Evolutionary conservation across 2,113 vertebrate species (phyloP).

Genomic region (Scopus umbretta): DNA sequence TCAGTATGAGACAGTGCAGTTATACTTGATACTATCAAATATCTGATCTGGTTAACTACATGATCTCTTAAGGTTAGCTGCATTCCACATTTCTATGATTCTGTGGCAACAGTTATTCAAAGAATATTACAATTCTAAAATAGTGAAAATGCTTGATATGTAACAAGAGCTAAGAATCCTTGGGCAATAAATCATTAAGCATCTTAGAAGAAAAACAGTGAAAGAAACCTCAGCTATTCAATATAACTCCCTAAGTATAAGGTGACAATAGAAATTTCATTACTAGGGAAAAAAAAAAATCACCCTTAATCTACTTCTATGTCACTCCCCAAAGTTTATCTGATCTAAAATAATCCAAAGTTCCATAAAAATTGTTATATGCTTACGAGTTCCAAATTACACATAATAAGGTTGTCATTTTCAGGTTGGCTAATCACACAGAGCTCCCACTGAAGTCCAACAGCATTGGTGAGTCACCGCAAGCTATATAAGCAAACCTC

Average conservation of each 20-base stretch:
- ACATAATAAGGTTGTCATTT: not conserved
- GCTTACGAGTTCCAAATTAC: not conserved
- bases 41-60: not conserved
- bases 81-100: not conserved
- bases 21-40: not conserved
- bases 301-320: not conserved
- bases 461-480: not conserved
- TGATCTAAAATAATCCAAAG: not conserved
- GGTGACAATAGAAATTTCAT: not conserved
- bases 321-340: not conserved
- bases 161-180: not conserved
- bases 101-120: not conserved
- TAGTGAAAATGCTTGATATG: not conserved
- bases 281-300: not conserved
- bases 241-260: not conserved
- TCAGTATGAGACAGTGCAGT: not conserved
- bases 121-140: not conserved
- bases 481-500: not conserved
- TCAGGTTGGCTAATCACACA: not conserved
- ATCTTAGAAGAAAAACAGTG: not conserved
- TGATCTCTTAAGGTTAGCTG: not conserved
- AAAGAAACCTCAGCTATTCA: not conserved
- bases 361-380: not conserved
- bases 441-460: not conserved
- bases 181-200: not conserved